Percentiles rank a stretch among this genome's conserved stretches.
Conservation (phyloP, 2,888 invertebrate species). For the Cantharis rustica region DNA sequence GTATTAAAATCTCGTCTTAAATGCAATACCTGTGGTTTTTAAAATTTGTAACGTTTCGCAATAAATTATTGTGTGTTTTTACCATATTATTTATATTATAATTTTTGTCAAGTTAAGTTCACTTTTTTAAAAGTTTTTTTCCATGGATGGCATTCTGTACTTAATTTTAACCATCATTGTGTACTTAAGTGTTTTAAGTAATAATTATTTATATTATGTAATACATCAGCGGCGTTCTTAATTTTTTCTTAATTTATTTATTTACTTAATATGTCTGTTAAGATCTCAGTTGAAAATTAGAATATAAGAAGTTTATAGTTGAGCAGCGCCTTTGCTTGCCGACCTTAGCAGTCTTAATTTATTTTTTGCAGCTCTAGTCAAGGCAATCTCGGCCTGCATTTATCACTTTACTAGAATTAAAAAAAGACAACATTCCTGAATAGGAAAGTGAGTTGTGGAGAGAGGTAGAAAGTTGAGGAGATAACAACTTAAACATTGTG, state of each 20-base stretch:
- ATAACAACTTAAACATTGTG: conserved; percentile 35
- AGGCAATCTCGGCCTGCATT: conserved; percentile 36
- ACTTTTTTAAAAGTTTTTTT: conserved; percentile 2
- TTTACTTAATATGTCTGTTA: conserved; percentile 26
- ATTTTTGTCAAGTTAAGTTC: neutral
- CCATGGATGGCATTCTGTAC: conserved; percentile 18
- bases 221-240: neutral
- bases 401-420: conserved; percentile 36
- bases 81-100: neutral
- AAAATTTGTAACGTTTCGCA: conserved; percentile 23
- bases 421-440: conserved; percentile 54
- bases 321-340: conserved; percentile 49
- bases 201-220: neutral
- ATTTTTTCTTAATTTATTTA: conserved; percentile 15
- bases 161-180: conserved; percentile 21
- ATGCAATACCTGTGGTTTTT: conserved; percentile 26
- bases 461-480: neutral
- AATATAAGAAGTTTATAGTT: conserved; percentile 34
- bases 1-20: conserved; percentile 49
- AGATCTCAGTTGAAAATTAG: conserved; percentile 32
- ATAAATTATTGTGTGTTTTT: conserved; percentile 15
- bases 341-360: conserved; percentile 37
- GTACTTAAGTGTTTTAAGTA: neutral
- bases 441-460: conserved; percentile 43
- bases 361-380: conserved; percentile 51